A percentile compares a stretch with the other conserved stretches of the same genome.
phyloP scores from a whole-genome alignment of 2,797 vertebrate genomes.

The Myotis findleyi region DNA sequence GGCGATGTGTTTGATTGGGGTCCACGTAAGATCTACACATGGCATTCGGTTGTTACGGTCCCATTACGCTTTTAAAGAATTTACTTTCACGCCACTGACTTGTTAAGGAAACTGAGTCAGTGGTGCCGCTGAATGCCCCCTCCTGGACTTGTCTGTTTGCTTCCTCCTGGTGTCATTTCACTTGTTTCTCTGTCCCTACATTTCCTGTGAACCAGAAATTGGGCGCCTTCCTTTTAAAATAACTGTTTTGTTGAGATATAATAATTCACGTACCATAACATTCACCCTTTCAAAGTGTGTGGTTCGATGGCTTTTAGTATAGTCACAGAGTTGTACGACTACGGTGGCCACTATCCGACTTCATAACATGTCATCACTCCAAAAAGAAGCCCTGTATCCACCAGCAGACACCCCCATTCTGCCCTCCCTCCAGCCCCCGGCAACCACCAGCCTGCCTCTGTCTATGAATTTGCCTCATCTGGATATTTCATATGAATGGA shows the following conservation, averaged over 20 bases:
- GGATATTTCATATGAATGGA: background rate
- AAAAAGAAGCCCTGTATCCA: accelerated
- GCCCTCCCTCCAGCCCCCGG: too few relatives aligned
- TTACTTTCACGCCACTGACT: background rate
- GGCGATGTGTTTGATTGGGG: background rate
- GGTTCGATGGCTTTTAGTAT: background rate
- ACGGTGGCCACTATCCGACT: background rate
- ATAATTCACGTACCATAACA: background rate
- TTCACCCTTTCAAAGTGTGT: background rate
- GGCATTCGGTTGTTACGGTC: accelerated
- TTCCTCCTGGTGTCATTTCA: background rate
- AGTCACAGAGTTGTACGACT: background rate
- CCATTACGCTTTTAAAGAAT: too few relatives aligned
- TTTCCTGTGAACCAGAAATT: background rate
- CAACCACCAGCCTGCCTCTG: background rate
- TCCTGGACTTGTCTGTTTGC: background rate
- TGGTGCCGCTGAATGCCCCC: accelerated
- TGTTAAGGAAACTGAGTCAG: background rate
- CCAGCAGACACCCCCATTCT: accelerated
- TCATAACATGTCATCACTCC: background rate
- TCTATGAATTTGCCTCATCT: background rate
- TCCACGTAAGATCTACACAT: background rate
- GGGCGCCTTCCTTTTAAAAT: background rate
- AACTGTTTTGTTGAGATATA: background rate
- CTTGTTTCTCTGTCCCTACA: background rate